Conservation (phyloP, 2,113 vertebrate genomes). For the Podarcis cretensis region DNA sequence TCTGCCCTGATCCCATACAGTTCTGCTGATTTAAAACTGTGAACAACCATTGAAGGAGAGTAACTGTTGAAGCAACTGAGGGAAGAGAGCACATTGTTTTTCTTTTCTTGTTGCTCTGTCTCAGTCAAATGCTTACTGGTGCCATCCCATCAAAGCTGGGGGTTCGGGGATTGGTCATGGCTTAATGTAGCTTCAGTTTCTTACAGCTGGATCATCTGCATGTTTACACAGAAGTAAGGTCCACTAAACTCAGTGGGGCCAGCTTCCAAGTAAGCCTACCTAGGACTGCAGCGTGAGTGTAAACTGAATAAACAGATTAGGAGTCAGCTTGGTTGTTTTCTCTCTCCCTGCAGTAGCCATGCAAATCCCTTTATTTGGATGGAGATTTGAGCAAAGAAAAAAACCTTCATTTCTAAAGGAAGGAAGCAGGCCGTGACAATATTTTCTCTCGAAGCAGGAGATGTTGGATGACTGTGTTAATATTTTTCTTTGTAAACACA, state of each 20-base stretch:
- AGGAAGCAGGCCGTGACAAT: neutral
- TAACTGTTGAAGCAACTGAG: neutral
- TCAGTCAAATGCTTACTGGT: neutral
- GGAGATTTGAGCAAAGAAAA: neutral
- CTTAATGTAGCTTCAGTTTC: neutral
- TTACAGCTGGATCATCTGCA: neutral
- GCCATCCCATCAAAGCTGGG: neutral
- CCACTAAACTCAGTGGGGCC: neutral
- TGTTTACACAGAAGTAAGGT: neutral
- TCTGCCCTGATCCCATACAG: neutral
- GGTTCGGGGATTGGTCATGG: neutral
- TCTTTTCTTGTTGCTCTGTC: neutral
- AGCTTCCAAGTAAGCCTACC: neutral
- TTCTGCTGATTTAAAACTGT: neutral
- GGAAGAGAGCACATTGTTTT: neutral
- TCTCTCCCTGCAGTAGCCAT: neutral
- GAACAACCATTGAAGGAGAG: neutral
- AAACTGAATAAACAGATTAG: neutral
- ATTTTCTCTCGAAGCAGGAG: neutral
- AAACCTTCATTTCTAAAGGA: neutral
- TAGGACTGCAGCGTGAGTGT: neutral
- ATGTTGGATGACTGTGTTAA: neutral
- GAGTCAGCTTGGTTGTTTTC: neutral
- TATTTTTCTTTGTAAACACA: neutral
- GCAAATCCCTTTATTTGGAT: conserved; percentile 1